These are phyloP conservation scores for Aspidiotus destructor DNA, from an alignment of 2,888 invertebrate genomes.

Conservation along the genomic window DNA sequence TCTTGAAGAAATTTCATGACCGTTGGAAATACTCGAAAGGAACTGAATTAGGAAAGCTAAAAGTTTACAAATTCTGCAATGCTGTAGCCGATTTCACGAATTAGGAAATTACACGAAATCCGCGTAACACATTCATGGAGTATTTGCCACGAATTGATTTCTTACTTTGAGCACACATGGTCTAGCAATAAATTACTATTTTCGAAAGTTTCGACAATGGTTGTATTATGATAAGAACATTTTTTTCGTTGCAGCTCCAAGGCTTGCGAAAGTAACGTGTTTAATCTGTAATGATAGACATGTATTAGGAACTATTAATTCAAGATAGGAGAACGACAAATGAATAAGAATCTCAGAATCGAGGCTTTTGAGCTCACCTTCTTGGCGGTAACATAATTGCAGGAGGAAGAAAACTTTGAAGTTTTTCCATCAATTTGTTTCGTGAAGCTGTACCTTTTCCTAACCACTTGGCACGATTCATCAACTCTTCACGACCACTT, in stretches of 20 bases:
- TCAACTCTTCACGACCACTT: conserved; percentile 55
- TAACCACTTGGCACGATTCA: conserved; percentile 53
- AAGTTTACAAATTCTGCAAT: no score
- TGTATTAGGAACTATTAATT: no score
- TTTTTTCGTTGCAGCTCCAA: conserved; percentile 78
- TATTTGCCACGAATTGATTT: neutral
- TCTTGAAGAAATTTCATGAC: no score
- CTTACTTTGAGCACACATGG: conserved; percentile 67
- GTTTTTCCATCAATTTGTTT: conserved; percentile 65
- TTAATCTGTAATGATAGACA: conserved; percentile 49
- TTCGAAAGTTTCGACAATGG: conserved; percentile 44
- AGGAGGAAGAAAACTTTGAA: conserved; percentile 85
- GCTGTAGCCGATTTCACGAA: no score
- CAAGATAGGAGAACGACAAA: no score
- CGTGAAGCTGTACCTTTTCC: conserved; percentile 69
- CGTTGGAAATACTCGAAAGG: no score
- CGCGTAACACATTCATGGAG: no score
- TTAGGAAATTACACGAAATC: no score
- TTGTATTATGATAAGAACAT: conserved; percentile 77
- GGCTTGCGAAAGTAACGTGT: conserved; percentile 74
- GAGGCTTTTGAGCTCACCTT: conserved; percentile 41
- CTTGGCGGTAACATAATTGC: conserved; percentile 93
- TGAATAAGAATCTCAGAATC: neutral
- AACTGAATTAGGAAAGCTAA: no score
- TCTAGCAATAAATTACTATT: conserved; percentile 70